phyloP scores from a whole-genome alignment of 2,797 vertebrate genomes.

The Sebastiscus albofasciatus region DNA sequence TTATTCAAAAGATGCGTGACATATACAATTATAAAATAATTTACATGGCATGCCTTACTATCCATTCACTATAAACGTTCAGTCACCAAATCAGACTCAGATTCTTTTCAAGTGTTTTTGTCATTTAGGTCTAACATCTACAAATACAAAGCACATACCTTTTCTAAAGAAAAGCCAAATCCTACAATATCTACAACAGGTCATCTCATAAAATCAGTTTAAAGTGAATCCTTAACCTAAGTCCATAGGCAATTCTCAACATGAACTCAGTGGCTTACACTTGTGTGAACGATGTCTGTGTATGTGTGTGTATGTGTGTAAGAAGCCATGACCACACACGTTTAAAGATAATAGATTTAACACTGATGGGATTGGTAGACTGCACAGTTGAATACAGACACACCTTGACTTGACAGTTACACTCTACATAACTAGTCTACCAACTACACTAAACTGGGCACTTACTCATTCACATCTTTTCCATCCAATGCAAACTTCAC shows the following conservation, averaged over 20 bases:
- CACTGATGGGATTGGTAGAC: slow-evolving; percentile 80
- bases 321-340: slow-evolving; percentile 67
- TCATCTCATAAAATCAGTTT: slow-evolving; percentile 66
- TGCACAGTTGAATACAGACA: slow-evolving; percentile 81
- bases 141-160: slow-evolving; percentile 82
- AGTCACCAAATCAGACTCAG: slow-evolving; percentile 80
- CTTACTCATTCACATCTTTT: slow-evolving; percentile 79
- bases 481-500: slow-evolving; percentile 76
- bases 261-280: slow-evolving; percentile 68
- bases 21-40: slow-evolving; percentile 86
- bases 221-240: slow-evolving; percentile 67
- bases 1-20: slow-evolving; percentile 87
- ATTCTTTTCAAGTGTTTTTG: slow-evolving; percentile 73
- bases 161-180: slow-evolving; percentile 78
- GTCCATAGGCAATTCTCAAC: slow-evolving; percentile 64
- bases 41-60: slow-evolving; percentile 86
- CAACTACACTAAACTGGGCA: slow-evolving; percentile 79
- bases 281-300: slow-evolving; percentile 54
- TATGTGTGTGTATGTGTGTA: slow-evolving; percentile 23
- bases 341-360: slow-evolving; percentile 75
- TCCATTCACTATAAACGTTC: slow-evolving; percentile 84
- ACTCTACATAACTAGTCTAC: slow-evolving; percentile 79
- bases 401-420: slow-evolving; percentile 79
- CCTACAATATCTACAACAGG: slow-evolving; percentile 81
- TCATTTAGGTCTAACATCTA: slow-evolving; percentile 78